Conservation (phyloP, 2,113 vertebrate genomes). For the Peucedramus taeniatus region DNA sequence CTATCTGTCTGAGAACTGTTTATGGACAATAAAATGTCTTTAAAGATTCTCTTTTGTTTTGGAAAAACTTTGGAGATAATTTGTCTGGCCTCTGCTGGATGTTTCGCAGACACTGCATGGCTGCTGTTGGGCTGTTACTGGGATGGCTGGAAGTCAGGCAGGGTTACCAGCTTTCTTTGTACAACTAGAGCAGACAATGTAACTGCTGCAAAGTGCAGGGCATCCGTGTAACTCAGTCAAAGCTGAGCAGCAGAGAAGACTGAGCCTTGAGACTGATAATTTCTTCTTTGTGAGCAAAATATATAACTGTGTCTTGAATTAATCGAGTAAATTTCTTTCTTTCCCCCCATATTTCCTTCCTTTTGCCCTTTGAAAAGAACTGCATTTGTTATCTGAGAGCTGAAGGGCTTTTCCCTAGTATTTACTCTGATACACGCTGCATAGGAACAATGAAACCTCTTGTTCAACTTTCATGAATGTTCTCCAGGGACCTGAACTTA, state of each 20-base stretch:
- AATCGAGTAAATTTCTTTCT: neutral
- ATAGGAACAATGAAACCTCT: conserved; percentile 1
- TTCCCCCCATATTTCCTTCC: neutral
- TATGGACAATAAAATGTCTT: conserved; percentile 49
- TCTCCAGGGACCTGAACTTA: neutral
- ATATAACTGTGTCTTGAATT: neutral
- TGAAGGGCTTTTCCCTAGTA: neutral
- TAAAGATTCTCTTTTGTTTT: conserved; percentile 48
- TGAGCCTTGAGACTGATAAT: neutral
- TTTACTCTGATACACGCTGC: neutral
- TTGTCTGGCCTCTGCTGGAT: conserved; percentile 44
- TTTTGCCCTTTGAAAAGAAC: neutral
- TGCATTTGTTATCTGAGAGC: neutral
- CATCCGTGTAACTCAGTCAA: neutral
- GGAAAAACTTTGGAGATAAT: conserved; percentile 37
- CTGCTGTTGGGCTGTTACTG: conserved; percentile 32
- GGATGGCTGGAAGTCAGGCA: conserved; percentile 17
- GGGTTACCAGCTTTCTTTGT: conserved; percentile 3
- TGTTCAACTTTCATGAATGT: neutral
- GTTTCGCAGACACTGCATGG: neutral
- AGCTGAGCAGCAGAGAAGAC: neutral
- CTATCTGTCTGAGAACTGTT: conserved; percentile 42
- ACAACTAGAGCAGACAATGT: neutral
- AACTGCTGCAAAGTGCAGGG: neutral
- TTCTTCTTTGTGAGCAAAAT: neutral